phyloP scores from a whole-genome alignment of 2,113 vertebrate species.

The Otolemur garnettii region DNA sequence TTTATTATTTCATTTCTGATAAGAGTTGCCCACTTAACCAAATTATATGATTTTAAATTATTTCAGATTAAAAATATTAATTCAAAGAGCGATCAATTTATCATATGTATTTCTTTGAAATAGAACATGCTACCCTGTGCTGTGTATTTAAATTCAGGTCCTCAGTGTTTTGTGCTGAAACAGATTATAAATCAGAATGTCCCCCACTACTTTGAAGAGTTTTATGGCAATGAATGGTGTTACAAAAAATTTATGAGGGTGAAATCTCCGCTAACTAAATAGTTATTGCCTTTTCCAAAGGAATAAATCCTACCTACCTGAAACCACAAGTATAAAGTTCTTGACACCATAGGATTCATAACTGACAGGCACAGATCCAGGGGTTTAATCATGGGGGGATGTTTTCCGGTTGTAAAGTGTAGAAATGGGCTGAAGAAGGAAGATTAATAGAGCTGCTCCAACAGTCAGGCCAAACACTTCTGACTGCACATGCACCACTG shows the following conservation, averaged over 20 bases:
- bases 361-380: conserved; percentile 58
- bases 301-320: conserved; percentile 84
- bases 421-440: conserved; percentile 40
- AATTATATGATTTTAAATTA: conserved; percentile 6
- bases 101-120: conserved; percentile 26
- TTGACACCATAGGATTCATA: conserved; percentile 70
- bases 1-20: not conserved
- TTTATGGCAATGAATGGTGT: conserved; percentile 77
- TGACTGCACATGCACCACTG: not conserved
- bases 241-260: conserved; percentile 82
- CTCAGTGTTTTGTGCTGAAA: conserved; percentile 81
- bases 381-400: conserved; percentile 69
- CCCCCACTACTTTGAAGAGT: conserved; percentile 75
- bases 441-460: conserved; percentile 76
- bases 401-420: conserved; percentile 76
- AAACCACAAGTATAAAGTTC: conserved; percentile 76
- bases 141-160: conserved; percentile 60
- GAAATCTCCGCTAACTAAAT: conserved; percentile 83
- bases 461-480: conserved; percentile 15
- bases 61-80: not conserved
- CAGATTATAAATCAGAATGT: conserved; percentile 81
- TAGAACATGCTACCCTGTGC: not conserved
- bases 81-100: conserved; percentile 15
- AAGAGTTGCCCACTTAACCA: not conserved
- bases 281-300: conserved; percentile 81